Conservation (phyloP, 1,140 invertebrate genomes). For the Wasmannia auropunctata region DNA sequence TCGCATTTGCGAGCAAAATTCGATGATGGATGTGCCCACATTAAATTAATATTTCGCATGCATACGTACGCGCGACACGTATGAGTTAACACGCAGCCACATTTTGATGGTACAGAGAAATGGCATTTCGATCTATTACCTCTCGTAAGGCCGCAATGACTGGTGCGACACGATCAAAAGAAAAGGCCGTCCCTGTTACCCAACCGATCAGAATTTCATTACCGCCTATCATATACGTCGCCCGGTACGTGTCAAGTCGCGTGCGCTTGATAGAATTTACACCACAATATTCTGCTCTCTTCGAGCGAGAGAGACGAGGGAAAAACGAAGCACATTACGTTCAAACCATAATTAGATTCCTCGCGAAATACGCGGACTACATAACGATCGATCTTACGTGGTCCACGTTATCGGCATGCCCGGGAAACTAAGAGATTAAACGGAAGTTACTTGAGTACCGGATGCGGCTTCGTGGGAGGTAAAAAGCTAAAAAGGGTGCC, state of each 20-base stretch:
- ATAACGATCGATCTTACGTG: constrained; percentile 53
- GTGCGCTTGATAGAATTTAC: constrained; percentile 15
- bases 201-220: constrained; percentile 37
- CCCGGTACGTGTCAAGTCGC: constrained; percentile 31
- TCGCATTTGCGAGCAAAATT: constrained; percentile 1
- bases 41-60: constrained; percentile 37
- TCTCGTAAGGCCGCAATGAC: constrained; percentile 5
- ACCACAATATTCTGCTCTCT: constrained; percentile 25
- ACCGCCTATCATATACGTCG: constrained; percentile 30
- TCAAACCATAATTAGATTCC: constrained; percentile 49
- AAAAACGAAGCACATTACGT: constrained; percentile 8
- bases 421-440: constrained; percentile 2
- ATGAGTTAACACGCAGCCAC: constrained; percentile 4
- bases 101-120: constrained; percentile 6
- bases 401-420: background rate
- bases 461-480: constrained; percentile 36
- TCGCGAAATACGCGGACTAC: constrained; percentile 52
- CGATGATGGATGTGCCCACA: constrained; percentile 25
- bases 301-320: background rate
- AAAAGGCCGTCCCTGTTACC: background rate
- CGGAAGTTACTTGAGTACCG: constrained; percentile 29
- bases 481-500: constrained; percentile 13
- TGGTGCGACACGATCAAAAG: constrained; percentile 18
- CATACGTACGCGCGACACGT: background rate
- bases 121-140: constrained; percentile 30